phyloP scores from a whole-genome alignment of 2,113 vertebrate species.

The Madoqua kirkii region DNA sequence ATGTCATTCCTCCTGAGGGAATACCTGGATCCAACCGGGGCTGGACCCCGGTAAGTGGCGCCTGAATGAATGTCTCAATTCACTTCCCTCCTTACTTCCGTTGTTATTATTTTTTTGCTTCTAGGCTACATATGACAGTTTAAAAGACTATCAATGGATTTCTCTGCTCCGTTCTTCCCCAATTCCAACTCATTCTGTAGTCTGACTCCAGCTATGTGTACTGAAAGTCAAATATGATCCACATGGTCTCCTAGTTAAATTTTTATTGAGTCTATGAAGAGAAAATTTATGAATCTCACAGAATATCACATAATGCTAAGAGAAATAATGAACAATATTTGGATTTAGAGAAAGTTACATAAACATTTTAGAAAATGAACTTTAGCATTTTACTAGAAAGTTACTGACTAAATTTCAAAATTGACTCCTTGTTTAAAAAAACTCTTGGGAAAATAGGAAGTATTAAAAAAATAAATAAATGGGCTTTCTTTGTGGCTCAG shows the following conservation, averaged over 20 bases:
- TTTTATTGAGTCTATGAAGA: background rate
- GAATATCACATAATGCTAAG: background rate
- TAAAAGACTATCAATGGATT: background rate
- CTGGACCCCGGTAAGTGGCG: too few species aligned
- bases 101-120: background rate
- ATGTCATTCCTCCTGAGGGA: too few species aligned
- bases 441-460: background rate
- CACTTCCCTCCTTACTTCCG: background rate
- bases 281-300: background rate
- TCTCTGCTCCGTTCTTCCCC: background rate
- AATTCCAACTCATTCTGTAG: background rate
- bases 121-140: background rate
- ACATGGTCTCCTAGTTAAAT: background rate
- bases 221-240: background rate
- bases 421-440: background rate
- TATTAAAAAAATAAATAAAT: background rate
- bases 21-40: too few species aligned
- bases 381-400: too few species aligned
- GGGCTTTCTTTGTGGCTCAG: background rate
- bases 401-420: background rate
- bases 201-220: background rate
- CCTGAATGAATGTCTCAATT: background rate
- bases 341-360: background rate
- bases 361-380: background rate
- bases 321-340: background rate